Conservation (phyloP, 1,140 invertebrate species). For the Eueides isabella region DNA sequence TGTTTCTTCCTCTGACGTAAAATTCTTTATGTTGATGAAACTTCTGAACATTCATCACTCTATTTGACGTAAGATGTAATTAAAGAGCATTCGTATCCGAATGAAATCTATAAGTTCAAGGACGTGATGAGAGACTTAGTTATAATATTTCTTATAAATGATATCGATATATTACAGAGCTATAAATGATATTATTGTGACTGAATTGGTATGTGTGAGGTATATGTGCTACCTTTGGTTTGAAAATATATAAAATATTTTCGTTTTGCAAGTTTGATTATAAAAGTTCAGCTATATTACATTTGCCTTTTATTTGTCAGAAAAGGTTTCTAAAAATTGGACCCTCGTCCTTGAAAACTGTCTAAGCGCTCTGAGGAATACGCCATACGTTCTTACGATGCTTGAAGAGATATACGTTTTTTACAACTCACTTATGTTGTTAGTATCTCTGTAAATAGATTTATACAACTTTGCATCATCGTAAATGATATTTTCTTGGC, state of each 20-base stretch:
- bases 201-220: neutral
- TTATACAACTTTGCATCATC: too few relatives aligned
- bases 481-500: too few relatives aligned
- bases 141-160: neutral
- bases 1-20: neutral
- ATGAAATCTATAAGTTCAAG: constrained; percentile 1
- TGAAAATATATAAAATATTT: neutral
- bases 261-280: neutral
- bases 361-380: too few relatives aligned
- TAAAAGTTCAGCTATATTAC: neutral
- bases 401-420: too few relatives aligned
- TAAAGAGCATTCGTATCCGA: constrained; percentile 4
- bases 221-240: too few relatives aligned
- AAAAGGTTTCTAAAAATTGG: too few relatives aligned
- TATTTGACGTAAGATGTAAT: constrained; percentile 2
- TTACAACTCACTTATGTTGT: too few relatives aligned
- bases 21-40: constrained; percentile 4
- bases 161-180: neutral
- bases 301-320: too few relatives aligned
- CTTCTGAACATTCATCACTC: neutral
- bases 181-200: neutral
- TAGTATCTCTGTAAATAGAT: too few relatives aligned
- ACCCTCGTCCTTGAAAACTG: too few relatives aligned
- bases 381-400: too few relatives aligned
- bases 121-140: neutral